Conservation (phyloP, 2,888 invertebrate species). For the Chalcis sispes region DNA sequence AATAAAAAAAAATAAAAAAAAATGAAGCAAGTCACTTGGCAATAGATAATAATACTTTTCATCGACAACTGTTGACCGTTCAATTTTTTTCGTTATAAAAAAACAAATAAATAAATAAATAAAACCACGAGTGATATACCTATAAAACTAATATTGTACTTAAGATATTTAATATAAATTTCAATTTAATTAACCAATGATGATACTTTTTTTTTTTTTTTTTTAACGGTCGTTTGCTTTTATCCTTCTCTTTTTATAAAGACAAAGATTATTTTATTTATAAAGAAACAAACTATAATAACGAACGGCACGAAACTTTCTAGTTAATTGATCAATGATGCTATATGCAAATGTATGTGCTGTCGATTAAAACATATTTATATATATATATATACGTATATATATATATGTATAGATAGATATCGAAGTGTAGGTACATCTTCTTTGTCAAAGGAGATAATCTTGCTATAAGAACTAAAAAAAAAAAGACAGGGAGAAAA, state of each 20-base stretch:
- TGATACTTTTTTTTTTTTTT: no score
- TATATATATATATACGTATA: slow-evolving; percentile 56
- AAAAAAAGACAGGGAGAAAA: not conserved
- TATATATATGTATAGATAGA: slow-evolving; percentile 27
- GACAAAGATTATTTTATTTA: not conserved
- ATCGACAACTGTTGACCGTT: slow-evolving; percentile 15
- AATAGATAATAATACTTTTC: slow-evolving; percentile 28
- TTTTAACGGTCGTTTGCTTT: not conserved
- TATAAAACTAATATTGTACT: no score
- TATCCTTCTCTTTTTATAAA: not conserved
- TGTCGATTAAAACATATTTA: slow-evolving; percentile 51
- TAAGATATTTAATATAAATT: no score
- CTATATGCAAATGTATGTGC: slow-evolving; percentile 18
- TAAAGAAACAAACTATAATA: slow-evolving; percentile 19
- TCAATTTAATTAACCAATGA: not conserved
- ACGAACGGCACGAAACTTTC: slow-evolving; percentile 31
- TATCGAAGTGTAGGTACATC: slow-evolving; percentile 57
- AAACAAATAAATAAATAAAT: no score
- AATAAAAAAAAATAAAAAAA: slow-evolving; percentile 4
- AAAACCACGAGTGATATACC: slow-evolving; percentile 15
- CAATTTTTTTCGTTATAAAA: not conserved
- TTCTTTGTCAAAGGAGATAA: slow-evolving; percentile 56
- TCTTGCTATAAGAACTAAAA: slow-evolving; percentile 19
- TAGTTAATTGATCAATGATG: slow-evolving; percentile 23
- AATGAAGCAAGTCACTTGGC: slow-evolving; percentile 25